Percentiles rank a stretch among this genome's conserved stretches.
Conservation (phyloP, 2,113 vertebrate species). For the Equus przewalskii region DNA sequence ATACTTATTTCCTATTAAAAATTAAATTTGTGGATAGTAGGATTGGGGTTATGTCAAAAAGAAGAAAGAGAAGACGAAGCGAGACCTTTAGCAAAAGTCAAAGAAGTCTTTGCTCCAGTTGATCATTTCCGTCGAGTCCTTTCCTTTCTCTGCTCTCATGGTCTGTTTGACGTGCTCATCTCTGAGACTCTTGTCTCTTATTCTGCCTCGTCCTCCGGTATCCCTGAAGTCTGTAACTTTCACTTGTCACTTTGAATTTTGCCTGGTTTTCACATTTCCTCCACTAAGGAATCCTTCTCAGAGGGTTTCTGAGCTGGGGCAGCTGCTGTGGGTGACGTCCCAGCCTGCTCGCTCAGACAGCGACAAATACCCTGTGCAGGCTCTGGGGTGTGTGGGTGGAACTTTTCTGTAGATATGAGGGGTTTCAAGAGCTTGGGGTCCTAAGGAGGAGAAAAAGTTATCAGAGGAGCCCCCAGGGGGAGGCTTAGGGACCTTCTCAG, state of each 20-base stretch:
- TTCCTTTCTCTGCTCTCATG: background rate
- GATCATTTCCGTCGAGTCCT: background rate
- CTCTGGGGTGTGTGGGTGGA: background rate
- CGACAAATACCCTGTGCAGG: background rate
- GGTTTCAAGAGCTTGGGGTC: background rate
- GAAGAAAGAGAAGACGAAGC: background rate
- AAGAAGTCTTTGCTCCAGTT: background rate
- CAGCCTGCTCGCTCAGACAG: background rate
- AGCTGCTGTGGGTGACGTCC: fast-evolving
- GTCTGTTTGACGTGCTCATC: background rate
- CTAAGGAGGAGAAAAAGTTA: background rate
- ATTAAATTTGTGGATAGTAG: slow-evolving; percentile 27
- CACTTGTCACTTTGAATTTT: background rate
- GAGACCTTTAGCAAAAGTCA: slow-evolving; percentile 40
- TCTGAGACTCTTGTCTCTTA: background rate
- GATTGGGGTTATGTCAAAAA: background rate
- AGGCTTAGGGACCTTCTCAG: background rate
- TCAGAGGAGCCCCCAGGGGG: background rate
- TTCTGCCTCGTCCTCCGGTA: background rate
- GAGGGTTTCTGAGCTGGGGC: background rate
- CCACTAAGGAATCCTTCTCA: background rate
- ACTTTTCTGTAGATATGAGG: background rate
- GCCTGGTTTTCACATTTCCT: background rate
- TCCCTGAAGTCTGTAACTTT: background rate
- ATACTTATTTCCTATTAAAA: slow-evolving; percentile 45